Percentiles rank a stretch among this genome's conserved stretches.
phyloP scores from a whole-genome alignment of 2,113 vertebrate species.

The Hypocryptadius cinnamomeus region DNA sequence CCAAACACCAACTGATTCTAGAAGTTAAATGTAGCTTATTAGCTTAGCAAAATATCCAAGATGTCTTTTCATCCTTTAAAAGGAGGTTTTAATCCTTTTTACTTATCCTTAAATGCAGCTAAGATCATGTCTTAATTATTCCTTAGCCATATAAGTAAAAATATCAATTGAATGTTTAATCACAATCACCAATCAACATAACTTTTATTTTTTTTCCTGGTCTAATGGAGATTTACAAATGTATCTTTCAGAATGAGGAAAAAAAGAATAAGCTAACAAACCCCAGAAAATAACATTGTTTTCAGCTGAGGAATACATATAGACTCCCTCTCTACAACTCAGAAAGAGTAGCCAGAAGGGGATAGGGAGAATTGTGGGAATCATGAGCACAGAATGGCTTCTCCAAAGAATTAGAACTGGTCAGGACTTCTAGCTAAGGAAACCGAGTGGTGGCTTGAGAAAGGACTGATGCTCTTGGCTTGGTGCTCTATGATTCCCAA shows the following conservation, averaged over 20 bases:
- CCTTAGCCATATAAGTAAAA: background rate
- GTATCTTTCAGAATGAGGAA: background rate
- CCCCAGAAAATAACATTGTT: background rate
- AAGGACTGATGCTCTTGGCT: background rate
- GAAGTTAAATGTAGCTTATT: background rate
- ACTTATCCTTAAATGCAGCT: background rate
- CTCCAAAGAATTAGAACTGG: background rate
- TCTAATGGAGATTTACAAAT: background rate
- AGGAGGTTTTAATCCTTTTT: background rate
- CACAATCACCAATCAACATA: too few relatives aligned
- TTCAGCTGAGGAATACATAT: background rate
- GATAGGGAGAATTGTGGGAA: background rate
- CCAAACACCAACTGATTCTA: background rate
- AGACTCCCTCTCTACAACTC: background rate
- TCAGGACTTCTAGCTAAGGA: background rate
- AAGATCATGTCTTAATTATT: background rate
- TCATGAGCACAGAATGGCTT: fast-evolving
- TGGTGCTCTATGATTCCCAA: background rate
- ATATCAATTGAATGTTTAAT: background rate
- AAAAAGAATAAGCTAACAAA: background rate
- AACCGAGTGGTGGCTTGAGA: background rate
- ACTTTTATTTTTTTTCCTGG: background rate
- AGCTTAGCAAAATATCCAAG: background rate
- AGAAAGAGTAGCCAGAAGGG: background rate
- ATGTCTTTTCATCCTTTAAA: background rate